Evolutionary conservation across 92 coral and sea anemone species (phyloP), one percentile per base, ranked within the genome.

Genomic region (Siderastrea siderea): DNA sequence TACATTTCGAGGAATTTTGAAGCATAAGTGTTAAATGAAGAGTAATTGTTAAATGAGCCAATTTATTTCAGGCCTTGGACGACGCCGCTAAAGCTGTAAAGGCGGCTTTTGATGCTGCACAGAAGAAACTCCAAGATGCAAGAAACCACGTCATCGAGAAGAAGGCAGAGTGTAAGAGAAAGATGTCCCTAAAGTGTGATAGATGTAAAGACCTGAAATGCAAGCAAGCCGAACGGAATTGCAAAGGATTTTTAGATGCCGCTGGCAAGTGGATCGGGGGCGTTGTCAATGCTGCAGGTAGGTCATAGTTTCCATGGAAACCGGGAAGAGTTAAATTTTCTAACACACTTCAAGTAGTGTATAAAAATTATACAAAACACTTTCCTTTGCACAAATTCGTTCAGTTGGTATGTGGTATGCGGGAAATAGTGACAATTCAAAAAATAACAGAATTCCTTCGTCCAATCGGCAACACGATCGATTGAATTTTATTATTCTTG

Each of bases 221-320:
- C 65, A 70, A 81, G 26, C 94, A 95, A 80, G 99, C 99, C 3
- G 93, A 88, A 86, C 84, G 92, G 4, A 90, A 92, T 72, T 98
- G 99, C 52, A 98, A 98, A 77, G 98, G 96, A 1, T 97, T 96
- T 62, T 84, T 98, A 89, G 95, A 98, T 79, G 76, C 80, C 46
- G 94, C 91, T 58, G 99, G 98, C 4, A 94, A 95, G 69, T 98
- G 99, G 99, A 90, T 98, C 13, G 99, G 98, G 19, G 98, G 97
- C 55, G 97, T 91, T 0, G 88, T 97, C 48, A 87, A 95, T 74
- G 90, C 93, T 3, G 98, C 87, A 64, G 99, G 99, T 95, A 48
- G 26, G 10, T n/a, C 5, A 71, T 15, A n/a, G 15, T 45, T 7
- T 67, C 44, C 45, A 45, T 45, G 5, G 16, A 68, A 68, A 45